Evolutionary conservation across 2,797 vertebrate genomes (phyloP), one percentile per base, ranked within the genome.

Genomic region (Ficedula albicollis): DNA sequence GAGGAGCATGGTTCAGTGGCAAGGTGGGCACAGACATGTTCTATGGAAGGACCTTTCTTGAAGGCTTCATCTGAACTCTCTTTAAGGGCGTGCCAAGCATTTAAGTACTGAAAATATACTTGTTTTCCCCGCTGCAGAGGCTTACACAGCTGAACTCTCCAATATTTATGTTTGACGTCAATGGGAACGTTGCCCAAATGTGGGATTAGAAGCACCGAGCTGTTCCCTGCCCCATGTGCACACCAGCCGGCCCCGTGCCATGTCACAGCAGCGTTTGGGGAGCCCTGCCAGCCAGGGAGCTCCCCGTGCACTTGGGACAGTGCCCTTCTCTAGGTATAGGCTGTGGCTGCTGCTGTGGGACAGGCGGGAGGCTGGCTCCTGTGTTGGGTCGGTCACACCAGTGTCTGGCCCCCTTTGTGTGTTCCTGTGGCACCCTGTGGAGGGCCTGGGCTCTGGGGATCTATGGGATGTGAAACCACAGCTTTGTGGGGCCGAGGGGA

Each of bases 161-260:
- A 38, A 27, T 95, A 36, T 94, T 95, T 95, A 68, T 13, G n/a
- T 95, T 93, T 96, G 90, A 95, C 66, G 51, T 95, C 94, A 95
- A 73, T 93, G 90, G 87, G 91, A 96, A 62, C 0, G 0, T 64
- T 95, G 94, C 94, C 91, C 75, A 85, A 55, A 15, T 38, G 91
- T 55, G 72, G 83, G 76, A 81, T 93, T 91, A 85, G 93, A 81
- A 38, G 63, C 66, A 15, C 18, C 0, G 15, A 54, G 64, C 76
- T 48, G 64, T 64, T 80, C 80, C 46, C 46, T n/a, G 54, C 54
- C 39, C n/a, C 0, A 1, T 34, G 75, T 12, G 5, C 15, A 0
- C 27, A 11, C 22, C 38, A 3, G 6, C 66, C 1, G 3, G n/a
- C 51, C n/a, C 5, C 9, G 2, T 46, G 49, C 41, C 30, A 0